phyloP scores from a whole-genome alignment of 2,113 vertebrate genomes.

The Neogale vison region DNA sequence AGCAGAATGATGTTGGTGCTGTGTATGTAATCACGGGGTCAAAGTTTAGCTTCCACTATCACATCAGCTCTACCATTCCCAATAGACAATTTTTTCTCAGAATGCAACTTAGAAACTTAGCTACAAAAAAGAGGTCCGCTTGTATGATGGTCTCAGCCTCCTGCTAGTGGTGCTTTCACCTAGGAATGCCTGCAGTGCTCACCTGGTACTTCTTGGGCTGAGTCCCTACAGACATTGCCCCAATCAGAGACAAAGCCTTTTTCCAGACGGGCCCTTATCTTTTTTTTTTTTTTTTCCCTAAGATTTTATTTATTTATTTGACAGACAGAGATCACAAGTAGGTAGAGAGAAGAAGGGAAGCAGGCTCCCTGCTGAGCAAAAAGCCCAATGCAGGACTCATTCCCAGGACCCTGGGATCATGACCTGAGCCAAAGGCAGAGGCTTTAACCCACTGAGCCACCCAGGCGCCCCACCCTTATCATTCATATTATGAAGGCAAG shows the following conservation, averaged over 20 bases:
- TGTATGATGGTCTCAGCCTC: background rate
- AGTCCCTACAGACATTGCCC: background rate
- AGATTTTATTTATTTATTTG: no score
- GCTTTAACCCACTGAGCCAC: no score
- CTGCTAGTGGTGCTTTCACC: background rate
- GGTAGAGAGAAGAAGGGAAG: no score
- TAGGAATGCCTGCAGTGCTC: background rate
- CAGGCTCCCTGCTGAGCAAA: no score
- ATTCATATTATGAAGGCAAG: background rate
- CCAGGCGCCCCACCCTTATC: background rate
- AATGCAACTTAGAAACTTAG: background rate
- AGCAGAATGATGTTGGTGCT: background rate
- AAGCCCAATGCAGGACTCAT: no score
- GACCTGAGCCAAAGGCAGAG: no score
- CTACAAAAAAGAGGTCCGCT: background rate
- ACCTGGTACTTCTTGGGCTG: background rate
- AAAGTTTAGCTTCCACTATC: background rate
- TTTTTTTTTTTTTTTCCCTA: background rate
- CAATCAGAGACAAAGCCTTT: background rate
- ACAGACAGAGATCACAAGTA: no score
- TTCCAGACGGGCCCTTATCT: background rate
- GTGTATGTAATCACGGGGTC: background rate
- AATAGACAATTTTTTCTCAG: background rate
- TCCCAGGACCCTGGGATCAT: no score
- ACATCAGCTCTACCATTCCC: background rate